These are phyloP conservation scores for Geopemphigus sp. DNA, from an alignment of 1,140 invertebrate genomes.

Conservation along the genomic window DNA sequence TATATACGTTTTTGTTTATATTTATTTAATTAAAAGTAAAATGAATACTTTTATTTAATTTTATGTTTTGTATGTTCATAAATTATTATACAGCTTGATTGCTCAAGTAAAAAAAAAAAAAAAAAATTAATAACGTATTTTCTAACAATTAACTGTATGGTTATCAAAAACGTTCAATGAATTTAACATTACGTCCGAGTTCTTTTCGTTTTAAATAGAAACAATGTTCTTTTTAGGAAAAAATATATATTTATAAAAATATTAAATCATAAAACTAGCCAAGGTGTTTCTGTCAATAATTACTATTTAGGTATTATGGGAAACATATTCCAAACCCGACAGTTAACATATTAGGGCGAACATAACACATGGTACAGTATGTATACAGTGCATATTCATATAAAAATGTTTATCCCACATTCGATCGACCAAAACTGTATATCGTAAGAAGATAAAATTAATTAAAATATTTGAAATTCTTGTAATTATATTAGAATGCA, in stretches of 20 bases:
- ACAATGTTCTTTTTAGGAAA: conserved; percentile 28
- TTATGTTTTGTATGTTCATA: conserved; percentile 34
- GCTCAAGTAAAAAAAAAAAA: conserved; percentile 7
- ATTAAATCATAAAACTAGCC: conserved; percentile 39
- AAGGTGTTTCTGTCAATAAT: conserved; percentile 5
- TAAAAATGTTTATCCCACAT: neutral
- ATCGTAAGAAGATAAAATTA: neutral
- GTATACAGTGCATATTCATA: conserved; percentile 31
- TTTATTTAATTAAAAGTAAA: conserved; percentile 33
- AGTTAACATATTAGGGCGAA: conserved; percentile 37
- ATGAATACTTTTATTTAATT: conserved; percentile 35
- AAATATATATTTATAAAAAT: conserved; percentile 43
- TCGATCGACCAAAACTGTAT: conserved; percentile 1
- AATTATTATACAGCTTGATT: conserved; percentile 38
- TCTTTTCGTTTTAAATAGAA: conserved; percentile 33
- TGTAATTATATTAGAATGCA: neutral
- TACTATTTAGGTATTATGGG: conserved; percentile 13
- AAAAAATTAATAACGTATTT: neutral
- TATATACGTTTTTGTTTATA: conserved; percentile 19
- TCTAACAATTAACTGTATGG: conserved; percentile 22
- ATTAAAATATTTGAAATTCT: neutral
- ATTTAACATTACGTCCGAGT: conserved; percentile 13
- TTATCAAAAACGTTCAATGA: conserved; percentile 3
- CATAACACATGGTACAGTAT: conserved; percentile 31
- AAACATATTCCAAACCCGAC: conserved; percentile 3